phyloP scores from a whole-genome alignment of 2,888 invertebrate genomes.

The Ophonus ardosiacus region DNA sequence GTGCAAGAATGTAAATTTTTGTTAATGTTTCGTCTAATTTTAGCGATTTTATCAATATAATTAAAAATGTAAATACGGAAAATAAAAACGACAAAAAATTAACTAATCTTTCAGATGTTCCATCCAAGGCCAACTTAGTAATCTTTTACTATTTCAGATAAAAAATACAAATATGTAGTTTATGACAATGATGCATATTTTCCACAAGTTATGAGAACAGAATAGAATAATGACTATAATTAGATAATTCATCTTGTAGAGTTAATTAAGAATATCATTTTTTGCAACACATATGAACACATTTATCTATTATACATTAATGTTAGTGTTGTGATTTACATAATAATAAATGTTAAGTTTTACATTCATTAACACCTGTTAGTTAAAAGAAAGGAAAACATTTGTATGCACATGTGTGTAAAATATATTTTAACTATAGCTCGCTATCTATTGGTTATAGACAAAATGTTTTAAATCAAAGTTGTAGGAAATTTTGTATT shows the following conservation, averaged over 20 bases:
- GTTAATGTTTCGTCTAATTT: constrained; percentile 25
- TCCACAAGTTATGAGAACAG: not conserved
- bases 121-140: not conserved
- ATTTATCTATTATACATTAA: not conserved
- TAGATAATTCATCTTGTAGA: constrained; percentile 8
- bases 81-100: constrained; percentile 26
- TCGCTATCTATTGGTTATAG: no score
- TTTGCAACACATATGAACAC: not conserved
- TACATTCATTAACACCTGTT: no score
- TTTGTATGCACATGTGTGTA: no score
- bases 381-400: no score
- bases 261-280: not conserved
- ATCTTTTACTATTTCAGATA: constrained; percentile 22
- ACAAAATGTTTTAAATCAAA: no score
- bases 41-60: constrained; percentile 35
- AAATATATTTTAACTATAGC: no score
- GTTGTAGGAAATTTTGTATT: no score
- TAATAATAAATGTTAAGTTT: not conserved
- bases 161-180: constrained; percentile 14
- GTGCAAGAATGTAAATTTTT: constrained; percentile 23
- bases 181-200: not conserved
- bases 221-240: constrained; percentile 1
- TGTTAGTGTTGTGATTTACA: not conserved
- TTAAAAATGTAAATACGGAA: constrained; percentile 38
- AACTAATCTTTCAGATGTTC: constrained; percentile 30